Base-by-base conservation (phyloP, 2,888 invertebrate species). In the Adelognathus sp. region DNA sequence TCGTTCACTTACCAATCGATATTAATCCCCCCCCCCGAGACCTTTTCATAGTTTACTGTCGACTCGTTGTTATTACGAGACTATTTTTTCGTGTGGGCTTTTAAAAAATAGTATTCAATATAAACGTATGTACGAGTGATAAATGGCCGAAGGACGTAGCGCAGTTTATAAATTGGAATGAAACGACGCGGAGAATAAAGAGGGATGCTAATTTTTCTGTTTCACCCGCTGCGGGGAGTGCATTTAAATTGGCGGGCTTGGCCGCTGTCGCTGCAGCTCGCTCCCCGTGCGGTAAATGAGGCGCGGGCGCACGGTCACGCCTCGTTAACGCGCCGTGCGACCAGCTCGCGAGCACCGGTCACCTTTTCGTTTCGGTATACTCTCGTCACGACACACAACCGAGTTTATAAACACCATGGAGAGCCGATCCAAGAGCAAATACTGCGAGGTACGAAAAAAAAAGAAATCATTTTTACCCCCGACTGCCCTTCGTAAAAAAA, bases 241-340 rank as follows among this genome's bases (percentile, higher is more conserved):
- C 64, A 78, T 78, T 78, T 74, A 78, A 78, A 78, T 78, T 70
- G 78, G 78, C 74, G 70, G 74, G 78, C 64, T 74, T 36, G 63
- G 69, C n/a, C n/a, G n/a, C n/a, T n/a, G n/a, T n/a, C n/a, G n/a
- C n/a, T n/a, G n/a, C n/a, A n/a, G n/a, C n/a, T n/a, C n/a, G n/a
- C 70, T 74, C 70, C 64, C 78, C 74, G 78, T 64, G 78, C 63
- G 73, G 75, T 79, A 82, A 81, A 81, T 81, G 76, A 82, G 78
- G 74, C 76, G 71, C 79, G 75, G 71, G 75, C 76, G 79, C 66
- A 52, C 76, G 78, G 82, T 81, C 82, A 81, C 82, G 82, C 82
- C 82, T 82, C 79, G 82, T 82, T 82, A 82, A 82, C 81, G 71
- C 79, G 77, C 69, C 69, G 75, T 77, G 76, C 52, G 73, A 73